Conservation (phyloP, 2,797 vertebrate genomes). For the Austrolebias charrua region DNA sequence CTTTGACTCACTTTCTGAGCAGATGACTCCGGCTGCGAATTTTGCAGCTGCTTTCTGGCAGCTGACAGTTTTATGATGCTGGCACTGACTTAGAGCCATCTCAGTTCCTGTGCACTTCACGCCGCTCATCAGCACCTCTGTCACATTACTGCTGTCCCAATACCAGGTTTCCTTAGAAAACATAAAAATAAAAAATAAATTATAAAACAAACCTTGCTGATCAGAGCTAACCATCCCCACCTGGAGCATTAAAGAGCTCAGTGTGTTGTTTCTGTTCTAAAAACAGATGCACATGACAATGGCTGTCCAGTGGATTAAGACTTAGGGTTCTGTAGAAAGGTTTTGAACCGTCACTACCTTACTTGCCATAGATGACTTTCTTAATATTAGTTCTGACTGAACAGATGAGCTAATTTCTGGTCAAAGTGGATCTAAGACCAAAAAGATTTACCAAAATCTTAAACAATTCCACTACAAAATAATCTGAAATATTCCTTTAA, state of each 20-base stretch:
- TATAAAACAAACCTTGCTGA: background rate
- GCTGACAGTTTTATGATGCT: slow-evolving; percentile 84
- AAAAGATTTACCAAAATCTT: too few relatives aligned
- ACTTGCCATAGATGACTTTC: too few relatives aligned
- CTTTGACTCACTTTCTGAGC: slow-evolving; percentile 91
- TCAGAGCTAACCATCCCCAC: slow-evolving; percentile 22
- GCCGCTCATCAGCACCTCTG: slow-evolving; percentile 92
- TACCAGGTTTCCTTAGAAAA: slow-evolving; percentile 95
- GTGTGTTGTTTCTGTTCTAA: background rate
- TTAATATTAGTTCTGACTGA: too few relatives aligned
- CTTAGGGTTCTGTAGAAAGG: too few relatives aligned
- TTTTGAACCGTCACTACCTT: too few relatives aligned
- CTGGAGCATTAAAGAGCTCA: slow-evolving; percentile 13
- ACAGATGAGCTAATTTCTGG: too few relatives aligned
- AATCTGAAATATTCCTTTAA: too few relatives aligned
- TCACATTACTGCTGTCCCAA: slow-evolving; percentile 94
- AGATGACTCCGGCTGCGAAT: slow-evolving; percentile 94
- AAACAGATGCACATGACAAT: slow-evolving; percentile 53
- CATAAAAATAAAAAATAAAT: background rate
- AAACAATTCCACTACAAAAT: too few relatives aligned
- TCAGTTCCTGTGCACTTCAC: slow-evolving; percentile 90
- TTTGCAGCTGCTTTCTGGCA: slow-evolving; percentile 86
- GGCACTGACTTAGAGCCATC: slow-evolving; percentile 90
- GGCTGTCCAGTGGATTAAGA: slow-evolving; percentile 11
- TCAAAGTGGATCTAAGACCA: too few relatives aligned